Evolutionary conservation across 2,113 vertebrate species (phyloP).

Genomic region (Ahaetulla prasina): DNA sequence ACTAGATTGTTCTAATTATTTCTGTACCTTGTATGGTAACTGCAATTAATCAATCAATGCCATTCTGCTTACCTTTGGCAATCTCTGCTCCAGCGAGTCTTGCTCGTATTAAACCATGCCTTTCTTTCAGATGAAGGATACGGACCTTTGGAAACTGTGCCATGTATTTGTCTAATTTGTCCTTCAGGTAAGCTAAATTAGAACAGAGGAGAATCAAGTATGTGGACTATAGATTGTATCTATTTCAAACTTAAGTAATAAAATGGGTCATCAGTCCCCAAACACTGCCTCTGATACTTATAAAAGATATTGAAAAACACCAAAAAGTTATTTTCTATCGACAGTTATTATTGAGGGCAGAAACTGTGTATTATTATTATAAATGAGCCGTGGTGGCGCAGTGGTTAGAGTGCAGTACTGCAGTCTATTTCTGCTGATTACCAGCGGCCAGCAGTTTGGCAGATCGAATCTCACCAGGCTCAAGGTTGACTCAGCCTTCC

Average conservation of each 20-base stretch:
- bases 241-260: too few relatives aligned
- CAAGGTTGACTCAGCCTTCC: too few relatives aligned
- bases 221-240: not conserved
- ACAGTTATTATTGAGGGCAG: not conserved
- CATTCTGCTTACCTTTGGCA: slow-evolving; percentile 77
- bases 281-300: not conserved
- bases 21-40: not conserved
- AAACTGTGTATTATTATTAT: not conserved
- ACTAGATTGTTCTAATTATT: not conserved
- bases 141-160: slow-evolving; percentile 84
- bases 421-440: too few relatives aligned
- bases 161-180: slow-evolving; percentile 86
- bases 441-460: too few relatives aligned
- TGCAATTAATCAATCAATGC: not conserved
- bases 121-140: slow-evolving; percentile 84
- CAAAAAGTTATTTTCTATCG: not conserved
- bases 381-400: too few relatives aligned
- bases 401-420: too few relatives aligned
- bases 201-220: not conserved
- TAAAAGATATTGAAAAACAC: not conserved
- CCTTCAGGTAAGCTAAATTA: slow-evolving; percentile 81
- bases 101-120: slow-evolving; percentile 92
- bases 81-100: slow-evolving; percentile 82
- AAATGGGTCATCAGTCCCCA: not conserved
- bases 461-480: too few relatives aligned